Evolutionary conservation across 64 coral and sea anemone species (phyloP), one percentile per base, ranked within the genome.

Genomic region (Astreopora myriophthalma): DNA sequence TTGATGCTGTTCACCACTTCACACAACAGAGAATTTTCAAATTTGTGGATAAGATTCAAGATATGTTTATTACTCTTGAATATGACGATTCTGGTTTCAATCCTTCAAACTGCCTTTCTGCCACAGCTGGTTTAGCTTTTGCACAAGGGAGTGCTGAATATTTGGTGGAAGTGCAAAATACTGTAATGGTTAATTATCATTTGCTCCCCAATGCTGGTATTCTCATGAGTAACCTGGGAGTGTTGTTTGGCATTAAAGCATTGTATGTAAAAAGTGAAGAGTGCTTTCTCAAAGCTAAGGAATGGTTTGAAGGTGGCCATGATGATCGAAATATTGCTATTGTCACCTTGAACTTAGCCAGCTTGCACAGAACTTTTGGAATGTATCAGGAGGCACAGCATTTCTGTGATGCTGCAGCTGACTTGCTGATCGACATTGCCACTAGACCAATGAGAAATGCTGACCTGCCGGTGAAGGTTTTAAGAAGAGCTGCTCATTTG

Each of bases 211-310:
- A n/a, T 64, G 52, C 20, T 37, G 28, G 79, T 5, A 14, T 38
- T 16, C 22, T 83, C 55, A 83, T 83, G 79, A 83, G 23, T 38
- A 57, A 38, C 30, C 52, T 83, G 35, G 79, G 79, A 34, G 57
- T 63, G 2, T 64, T 83, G 79, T 64, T 83, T 0, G 37, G 8
- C 24, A 19, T 37, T 22, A 40, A 37, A 33, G 57, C 34, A 22
- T 3, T 25, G 7, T 64, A 83, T 32, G 0, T 37, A 22, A 36
- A 10, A 19, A 63, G 79, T 65, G 33, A 83, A 5, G 22, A 60
- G 0, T 83, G 57, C 20, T 83, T 83, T 23, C 0, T 9, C 0
- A 16, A 9, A 8, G 79, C 79, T 1, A 63, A 63, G 3, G 64
- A 25, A 10, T 83, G 34, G 5, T 83, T 83, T 16, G 17, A 63